Evolutionary conservation across 2,797 vertebrate genomes (phyloP).

Genomic region (Anniella stebbinsi): DNA sequence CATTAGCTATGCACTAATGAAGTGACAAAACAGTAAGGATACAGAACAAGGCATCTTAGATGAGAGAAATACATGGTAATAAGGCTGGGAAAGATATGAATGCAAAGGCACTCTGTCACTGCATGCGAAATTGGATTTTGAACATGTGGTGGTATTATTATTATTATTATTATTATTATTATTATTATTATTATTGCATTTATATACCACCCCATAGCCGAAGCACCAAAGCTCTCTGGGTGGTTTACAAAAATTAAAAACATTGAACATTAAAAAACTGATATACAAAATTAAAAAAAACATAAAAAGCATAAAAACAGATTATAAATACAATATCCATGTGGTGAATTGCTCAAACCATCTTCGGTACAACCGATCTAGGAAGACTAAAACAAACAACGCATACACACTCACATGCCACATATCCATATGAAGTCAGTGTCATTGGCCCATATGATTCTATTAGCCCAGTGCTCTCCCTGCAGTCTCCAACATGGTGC

Average conservation of each 20-base stretch:
- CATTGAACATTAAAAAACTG: no score
- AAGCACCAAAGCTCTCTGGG: no score
- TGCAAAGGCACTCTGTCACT: not conserved
- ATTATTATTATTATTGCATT: no score
- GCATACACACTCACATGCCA: no score
- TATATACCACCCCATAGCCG: no score
- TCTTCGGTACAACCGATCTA: not conserved
- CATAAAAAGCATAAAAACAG: no score
- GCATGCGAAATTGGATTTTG: not conserved
- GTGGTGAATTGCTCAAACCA: not conserved
- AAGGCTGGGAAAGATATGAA: constrained; percentile 1
- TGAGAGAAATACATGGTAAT: not conserved
- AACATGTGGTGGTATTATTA: not conserved
- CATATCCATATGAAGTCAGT: not conserved
- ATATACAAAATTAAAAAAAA: no score
- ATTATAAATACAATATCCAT: no score
- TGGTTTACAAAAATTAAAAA: no score
- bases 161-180: no score
- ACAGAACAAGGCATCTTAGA: not conserved
- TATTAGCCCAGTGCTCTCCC: not conserved
- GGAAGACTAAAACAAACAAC: not conserved
- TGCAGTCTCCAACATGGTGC: no score
- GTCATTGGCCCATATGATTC: not conserved
- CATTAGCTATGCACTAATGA: not conserved
- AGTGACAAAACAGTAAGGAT: not conserved